These are phyloP conservation scores for Gymnobelideus leadbeateri DNA, from an alignment of 2,113 vertebrate species.

Conservation along the genomic window DNA sequence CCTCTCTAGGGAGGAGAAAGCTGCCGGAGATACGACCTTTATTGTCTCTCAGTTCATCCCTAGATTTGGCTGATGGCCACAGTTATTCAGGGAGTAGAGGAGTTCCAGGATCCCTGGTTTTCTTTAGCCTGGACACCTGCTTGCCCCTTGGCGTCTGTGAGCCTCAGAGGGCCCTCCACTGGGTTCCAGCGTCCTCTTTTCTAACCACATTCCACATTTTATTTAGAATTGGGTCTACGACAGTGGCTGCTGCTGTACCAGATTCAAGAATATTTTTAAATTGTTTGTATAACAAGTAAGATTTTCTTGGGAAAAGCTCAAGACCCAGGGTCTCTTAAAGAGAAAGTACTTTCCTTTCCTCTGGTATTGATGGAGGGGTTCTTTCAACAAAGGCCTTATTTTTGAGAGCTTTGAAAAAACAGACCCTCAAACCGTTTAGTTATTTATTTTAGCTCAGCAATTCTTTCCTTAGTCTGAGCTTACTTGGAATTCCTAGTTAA, in stretches of 20 bases:
- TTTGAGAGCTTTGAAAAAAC: background rate
- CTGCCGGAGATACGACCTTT: background rate
- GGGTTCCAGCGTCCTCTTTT: slow-evolving; percentile 46
- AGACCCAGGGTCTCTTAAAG: slow-evolving; percentile 14
- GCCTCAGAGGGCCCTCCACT: slow-evolving; percentile 32
- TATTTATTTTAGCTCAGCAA: background rate
- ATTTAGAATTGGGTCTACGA: slow-evolving; percentile 58
- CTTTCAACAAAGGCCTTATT: background rate
- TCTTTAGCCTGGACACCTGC: slow-evolving; percentile 9
- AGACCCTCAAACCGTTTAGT: background rate
- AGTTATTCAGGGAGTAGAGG: background rate
- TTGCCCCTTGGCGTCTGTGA: slow-evolving; percentile 23
- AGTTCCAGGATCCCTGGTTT: background rate
- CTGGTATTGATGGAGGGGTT: background rate
- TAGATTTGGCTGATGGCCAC: background rate
- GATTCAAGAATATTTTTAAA: slow-evolving; percentile 49
- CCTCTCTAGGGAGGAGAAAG: background rate
- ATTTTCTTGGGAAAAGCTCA: slow-evolving; percentile 46
- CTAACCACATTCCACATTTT: slow-evolving; percentile 60
- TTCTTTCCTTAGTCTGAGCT: background rate
- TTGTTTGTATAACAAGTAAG: slow-evolving; percentile 29
- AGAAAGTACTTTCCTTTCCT: background rate
- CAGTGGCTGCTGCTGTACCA: background rate
- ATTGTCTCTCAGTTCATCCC: background rate
- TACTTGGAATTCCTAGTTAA: background rate